Evolutionary conservation across 2,797 vertebrate species (phyloP).

Genomic region (Channa striata): DNA sequence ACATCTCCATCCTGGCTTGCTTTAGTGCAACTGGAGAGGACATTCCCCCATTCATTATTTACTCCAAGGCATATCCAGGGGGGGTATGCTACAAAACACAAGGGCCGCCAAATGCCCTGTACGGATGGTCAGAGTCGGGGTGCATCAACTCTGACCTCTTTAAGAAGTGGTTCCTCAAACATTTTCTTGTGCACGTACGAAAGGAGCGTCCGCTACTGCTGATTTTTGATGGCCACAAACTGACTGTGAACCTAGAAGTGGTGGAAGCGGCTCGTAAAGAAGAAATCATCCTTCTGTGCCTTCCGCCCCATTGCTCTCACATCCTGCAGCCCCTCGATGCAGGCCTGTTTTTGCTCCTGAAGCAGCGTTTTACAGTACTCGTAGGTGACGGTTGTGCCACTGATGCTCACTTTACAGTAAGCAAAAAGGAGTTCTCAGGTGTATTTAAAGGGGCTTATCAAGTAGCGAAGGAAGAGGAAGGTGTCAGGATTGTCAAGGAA

Average conservation of each 20-base stretch:
- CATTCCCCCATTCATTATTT: conserved; percentile 77
- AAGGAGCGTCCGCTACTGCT: conserved; percentile 73
- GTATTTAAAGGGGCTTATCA: conserved; percentile 70
- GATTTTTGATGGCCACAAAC: conserved; percentile 76
- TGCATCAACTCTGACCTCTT: conserved; percentile 76
- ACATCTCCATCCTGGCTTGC: conserved; percentile 73
- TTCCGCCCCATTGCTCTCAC: conserved; percentile 76
- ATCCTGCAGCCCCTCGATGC: conserved; percentile 74
- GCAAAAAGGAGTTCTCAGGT: conserved; percentile 79
- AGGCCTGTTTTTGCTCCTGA: conserved; percentile 67
- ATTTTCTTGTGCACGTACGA: conserved; percentile 64
- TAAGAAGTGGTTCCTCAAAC: conserved; percentile 81
- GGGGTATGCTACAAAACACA: conserved; percentile 79
- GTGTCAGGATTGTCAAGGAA: conserved; percentile 67
- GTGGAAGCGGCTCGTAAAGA: conserved; percentile 75
- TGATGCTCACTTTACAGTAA: conserved; percentile 66
- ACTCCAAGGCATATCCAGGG: conserved; percentile 77
- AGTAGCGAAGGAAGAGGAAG: conserved; percentile 68
- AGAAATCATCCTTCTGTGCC: conserved; percentile 71
- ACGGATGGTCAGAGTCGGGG: conserved; percentile 75
- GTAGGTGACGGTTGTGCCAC: conserved; percentile 41
- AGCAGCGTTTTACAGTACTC: conserved; percentile 60
- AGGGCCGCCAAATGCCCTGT: conserved; percentile 71
- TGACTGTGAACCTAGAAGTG: conserved; percentile 76
- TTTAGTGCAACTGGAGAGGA: conserved; percentile 73